Evolutionary conservation across 1,140 invertebrate species (phyloP).

Genomic region (Colletes gigas): DNA sequence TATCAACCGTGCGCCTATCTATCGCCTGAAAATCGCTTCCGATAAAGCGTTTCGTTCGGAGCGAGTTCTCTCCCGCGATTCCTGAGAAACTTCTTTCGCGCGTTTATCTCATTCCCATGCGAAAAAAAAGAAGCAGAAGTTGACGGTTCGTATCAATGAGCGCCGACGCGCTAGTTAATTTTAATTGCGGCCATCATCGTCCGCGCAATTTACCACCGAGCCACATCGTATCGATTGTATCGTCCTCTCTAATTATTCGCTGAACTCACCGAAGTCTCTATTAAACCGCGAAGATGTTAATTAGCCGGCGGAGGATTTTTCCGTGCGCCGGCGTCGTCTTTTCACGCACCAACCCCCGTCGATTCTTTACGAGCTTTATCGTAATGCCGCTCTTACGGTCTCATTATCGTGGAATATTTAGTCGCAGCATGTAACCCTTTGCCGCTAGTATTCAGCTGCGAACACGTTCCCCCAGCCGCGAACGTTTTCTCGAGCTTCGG

Average conservation of each 20-base stretch:
- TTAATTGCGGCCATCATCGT: neutral
- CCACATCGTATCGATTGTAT: neutral
- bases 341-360: no score
- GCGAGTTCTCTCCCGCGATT: no score
- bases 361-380: slow-evolving; percentile 18
- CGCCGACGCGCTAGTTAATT: neutral
- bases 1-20: no score
- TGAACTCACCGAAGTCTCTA: slow-evolving; percentile 14
- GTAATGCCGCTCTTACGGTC: slow-evolving; percentile 19
- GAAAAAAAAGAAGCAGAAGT: neutral
- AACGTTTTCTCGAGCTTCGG: neutral
- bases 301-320: slow-evolving; percentile 1
- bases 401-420: slow-evolving; percentile 40
- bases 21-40: no score
- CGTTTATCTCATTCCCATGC: neutral
- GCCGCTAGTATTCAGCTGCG: slow-evolving; percentile 8
- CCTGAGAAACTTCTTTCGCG: neutral
- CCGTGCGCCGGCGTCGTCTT: neutral
- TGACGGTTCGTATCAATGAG: slow-evolving; percentile 2
- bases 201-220: neutral
- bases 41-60: no score
- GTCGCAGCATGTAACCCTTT: slow-evolving; percentile 18
- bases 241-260: slow-evolving; percentile 20
- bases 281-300: slow-evolving; percentile 33
- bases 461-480: neutral